Evolutionary conservation across 2,888 invertebrate species (phyloP).

Genomic region (Malthinus seriepunctatus): DNA sequence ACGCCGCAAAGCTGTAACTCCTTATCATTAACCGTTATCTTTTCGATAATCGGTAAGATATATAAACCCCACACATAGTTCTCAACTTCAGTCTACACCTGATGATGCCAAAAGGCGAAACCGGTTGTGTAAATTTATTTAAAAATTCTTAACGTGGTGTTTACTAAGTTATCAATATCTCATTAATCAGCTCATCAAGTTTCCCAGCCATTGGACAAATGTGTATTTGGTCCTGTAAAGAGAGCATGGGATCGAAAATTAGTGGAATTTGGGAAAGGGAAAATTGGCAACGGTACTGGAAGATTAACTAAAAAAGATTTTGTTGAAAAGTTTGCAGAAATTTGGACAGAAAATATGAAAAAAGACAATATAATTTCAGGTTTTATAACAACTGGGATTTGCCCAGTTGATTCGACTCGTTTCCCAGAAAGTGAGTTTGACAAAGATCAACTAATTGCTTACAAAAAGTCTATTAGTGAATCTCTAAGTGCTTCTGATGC

Average conservation of each 20-base stretch:
- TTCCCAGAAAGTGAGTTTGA: background rate
- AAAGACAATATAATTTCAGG: slow-evolving; percentile 20
- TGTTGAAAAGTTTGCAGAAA: slow-evolving; percentile 21
- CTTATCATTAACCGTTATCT: too few relatives aligned
- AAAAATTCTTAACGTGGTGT: too few relatives aligned
- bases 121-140: too few relatives aligned
- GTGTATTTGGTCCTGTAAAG: slow-evolving; percentile 24
- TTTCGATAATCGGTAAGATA: too few relatives aligned
- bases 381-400: slow-evolving; percentile 9
- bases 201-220: slow-evolving; percentile 27
- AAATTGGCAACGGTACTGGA: slow-evolving; percentile 25
- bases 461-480: background rate
- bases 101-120: too few relatives aligned
- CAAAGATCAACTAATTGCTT: background rate
- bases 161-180: too few relatives aligned
- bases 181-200: too few relatives aligned
- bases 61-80: too few relatives aligned
- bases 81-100: too few relatives aligned
- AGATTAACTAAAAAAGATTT: slow-evolving; percentile 24
- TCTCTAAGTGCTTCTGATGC: background rate
- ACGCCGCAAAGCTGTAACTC: too few relatives aligned
- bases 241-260: slow-evolving; percentile 28
- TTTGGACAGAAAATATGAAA: slow-evolving; percentile 22
- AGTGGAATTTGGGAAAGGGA: slow-evolving; percentile 26
- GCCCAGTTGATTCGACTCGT: background rate